phyloP scores from a whole-genome alignment of 2,797 vertebrate genomes.

The Apodemus agrarius region DNA sequence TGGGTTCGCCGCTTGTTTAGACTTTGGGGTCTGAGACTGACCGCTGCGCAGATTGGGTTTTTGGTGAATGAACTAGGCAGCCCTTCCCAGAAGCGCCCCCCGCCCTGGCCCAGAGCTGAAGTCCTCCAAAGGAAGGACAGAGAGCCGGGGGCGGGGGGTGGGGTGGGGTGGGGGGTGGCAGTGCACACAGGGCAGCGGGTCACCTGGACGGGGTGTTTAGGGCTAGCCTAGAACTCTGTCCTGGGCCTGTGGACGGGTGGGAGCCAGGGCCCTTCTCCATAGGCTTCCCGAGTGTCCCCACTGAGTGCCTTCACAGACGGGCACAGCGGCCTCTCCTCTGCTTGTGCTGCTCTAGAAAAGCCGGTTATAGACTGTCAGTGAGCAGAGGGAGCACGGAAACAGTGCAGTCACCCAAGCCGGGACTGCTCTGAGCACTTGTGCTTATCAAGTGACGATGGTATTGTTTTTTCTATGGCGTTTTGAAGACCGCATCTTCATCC shows the following conservation, averaged over 20 bases:
- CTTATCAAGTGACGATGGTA: constrained; percentile 57
- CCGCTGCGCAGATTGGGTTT: background rate
- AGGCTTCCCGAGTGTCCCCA: background rate
- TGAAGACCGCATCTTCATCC: constrained; percentile 50
- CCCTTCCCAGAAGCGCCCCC: background rate
- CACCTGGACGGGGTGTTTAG: background rate
- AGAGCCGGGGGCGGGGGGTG: background rate
- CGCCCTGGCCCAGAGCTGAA: background rate
- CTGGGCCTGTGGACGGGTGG: background rate
- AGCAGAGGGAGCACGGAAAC: constrained; percentile 58
- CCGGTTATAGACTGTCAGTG: constrained; percentile 56
- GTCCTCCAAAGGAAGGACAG: background rate
- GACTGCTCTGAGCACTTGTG: constrained; percentile 48
- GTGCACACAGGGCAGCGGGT: background rate
- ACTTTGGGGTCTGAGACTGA: background rate
- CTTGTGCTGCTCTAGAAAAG: constrained; percentile 38
- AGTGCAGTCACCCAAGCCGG: constrained; percentile 9
- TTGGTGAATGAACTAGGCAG: background rate
- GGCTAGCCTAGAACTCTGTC: constrained; percentile 9
- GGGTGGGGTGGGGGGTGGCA: too few species aligned
- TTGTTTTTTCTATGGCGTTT: constrained; percentile 59
- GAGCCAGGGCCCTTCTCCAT: background rate
- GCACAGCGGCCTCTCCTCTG: background rate
- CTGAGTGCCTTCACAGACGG: constrained; percentile 32
- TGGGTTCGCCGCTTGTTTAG: background rate